phyloP scores from a whole-genome alignment of 2,113 vertebrate genomes.

The Spea multiplicata region DNA sequence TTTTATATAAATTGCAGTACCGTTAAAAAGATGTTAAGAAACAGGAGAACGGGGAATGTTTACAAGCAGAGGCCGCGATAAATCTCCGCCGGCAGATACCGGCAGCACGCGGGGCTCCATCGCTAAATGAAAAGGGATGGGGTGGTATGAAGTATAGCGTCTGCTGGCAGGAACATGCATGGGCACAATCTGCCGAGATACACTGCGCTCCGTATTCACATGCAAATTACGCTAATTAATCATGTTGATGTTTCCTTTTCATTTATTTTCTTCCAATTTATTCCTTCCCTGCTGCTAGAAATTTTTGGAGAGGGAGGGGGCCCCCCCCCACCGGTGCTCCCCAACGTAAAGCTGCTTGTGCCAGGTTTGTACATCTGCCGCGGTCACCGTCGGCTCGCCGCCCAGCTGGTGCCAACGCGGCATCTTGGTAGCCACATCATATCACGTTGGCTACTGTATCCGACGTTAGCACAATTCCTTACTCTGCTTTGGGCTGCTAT shows the following conservation, averaged over 20 bases:
- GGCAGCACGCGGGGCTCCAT: neutral
- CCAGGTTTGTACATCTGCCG: slow-evolving; percentile 29
- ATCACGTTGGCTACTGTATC: too few species aligned
- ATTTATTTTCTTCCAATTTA: slow-evolving; percentile 41
- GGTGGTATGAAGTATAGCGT: neutral
- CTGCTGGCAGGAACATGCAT: slow-evolving; percentile 14
- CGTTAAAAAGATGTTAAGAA: neutral
- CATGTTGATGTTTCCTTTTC: slow-evolving; percentile 40
- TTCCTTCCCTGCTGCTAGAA: slow-evolving; percentile 38
- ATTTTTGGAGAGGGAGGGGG: neutral
- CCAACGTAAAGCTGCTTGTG: neutral
- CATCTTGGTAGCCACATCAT: neutral
- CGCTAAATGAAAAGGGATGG: neutral
- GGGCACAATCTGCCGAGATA: slow-evolving; percentile 24
- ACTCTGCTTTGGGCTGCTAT: too few species aligned
- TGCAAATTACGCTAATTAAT: slow-evolving; percentile 44
- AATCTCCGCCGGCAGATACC: neutral
- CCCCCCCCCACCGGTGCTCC: slow-evolving; percentile 1
- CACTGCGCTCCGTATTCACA: slow-evolving; percentile 37
- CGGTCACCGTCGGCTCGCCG: slow-evolving; percentile 5
- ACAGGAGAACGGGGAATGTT: neutral
- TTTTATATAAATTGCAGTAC: too few species aligned
- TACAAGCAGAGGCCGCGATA: neutral
- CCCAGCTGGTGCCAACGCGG: slow-evolving; percentile 31
- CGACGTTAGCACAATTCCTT: too few species aligned